Percentiles rank a stretch among this genome's conserved stretches.
Conservation (phyloP, 1,140 invertebrate genomes). For the Maniola jurtina region DNA sequence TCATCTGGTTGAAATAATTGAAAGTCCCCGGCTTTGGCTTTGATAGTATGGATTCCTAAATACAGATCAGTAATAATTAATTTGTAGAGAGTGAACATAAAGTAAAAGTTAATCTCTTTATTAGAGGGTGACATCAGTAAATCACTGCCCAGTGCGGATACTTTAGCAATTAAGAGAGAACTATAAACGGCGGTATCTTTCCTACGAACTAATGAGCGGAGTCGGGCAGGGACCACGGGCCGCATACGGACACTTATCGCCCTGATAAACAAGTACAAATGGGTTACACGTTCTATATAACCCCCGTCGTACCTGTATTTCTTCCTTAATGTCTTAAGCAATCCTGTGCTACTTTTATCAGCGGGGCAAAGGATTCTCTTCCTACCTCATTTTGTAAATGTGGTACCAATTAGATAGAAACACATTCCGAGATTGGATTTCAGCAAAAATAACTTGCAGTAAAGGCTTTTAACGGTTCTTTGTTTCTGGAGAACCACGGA, state of each 20-base stretch:
- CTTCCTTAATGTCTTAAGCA: conserved; percentile 63
- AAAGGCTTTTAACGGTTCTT: neutral
- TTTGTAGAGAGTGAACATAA: neutral
- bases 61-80: neutral
- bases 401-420: conserved; percentile 38
- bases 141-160: conserved; percentile 48
- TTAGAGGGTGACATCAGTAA: conserved; percentile 42
- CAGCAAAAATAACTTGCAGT: neutral
- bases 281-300: conserved; percentile 59
- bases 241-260: conserved; percentile 60
- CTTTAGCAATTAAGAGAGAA: conserved; percentile 60
- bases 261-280: conserved; percentile 71
- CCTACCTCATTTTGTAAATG: conserved; percentile 52
- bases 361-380: conserved; percentile 43
- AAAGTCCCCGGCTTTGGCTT: too few relatives aligned
- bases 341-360: conserved; percentile 58
- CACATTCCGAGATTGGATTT: conserved; percentile 10
- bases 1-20: too few relatives aligned
- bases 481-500: neutral
- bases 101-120: conserved; percentile 25
- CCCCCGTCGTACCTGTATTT: conserved; percentile 49
- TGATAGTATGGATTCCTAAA: too few relatives aligned
- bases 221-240: conserved; percentile 46
- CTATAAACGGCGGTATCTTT: conserved; percentile 59
- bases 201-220: conserved; percentile 60